Percentiles rank a stretch among this genome's conserved stretches.
Conservation (phyloP, 2,888 invertebrate genomes). For the Hartigia nigra region DNA sequence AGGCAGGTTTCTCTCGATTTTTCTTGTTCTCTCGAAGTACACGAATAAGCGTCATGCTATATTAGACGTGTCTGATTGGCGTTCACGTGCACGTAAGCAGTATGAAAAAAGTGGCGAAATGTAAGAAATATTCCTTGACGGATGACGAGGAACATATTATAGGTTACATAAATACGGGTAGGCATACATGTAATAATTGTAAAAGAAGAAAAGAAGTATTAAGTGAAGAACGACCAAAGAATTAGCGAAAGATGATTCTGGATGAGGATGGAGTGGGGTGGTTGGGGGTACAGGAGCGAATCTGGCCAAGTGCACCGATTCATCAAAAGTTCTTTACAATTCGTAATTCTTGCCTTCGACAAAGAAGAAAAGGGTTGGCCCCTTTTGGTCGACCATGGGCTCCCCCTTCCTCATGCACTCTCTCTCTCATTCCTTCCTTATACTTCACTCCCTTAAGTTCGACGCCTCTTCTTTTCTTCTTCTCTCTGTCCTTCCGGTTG, state of each 20-base stretch:
- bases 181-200: background rate
- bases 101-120: background rate
- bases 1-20: background rate
- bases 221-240: background rate
- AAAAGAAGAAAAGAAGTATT: background rate
- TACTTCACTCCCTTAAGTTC: background rate
- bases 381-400: constrained; percentile 8
- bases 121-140: background rate
- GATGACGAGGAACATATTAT: background rate
- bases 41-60: background rate
- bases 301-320: constrained; percentile 37
- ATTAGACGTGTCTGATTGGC: background rate
- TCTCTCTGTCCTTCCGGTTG: constrained; percentile 31
- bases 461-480: constrained; percentile 10
- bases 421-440: constrained; percentile 18
- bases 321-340: constrained; percentile 43
- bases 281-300: constrained; percentile 6
- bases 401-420: constrained; percentile 5
- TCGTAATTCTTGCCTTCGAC: constrained; percentile 39
- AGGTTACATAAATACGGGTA: background rate
- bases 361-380: constrained; percentile 35
- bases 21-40: background rate
- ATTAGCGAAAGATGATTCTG: constrained; percentile 7
- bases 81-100: background rate
- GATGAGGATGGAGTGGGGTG: constrained; percentile 18